phyloP scores from a whole-genome alignment of 2,797 vertebrate genomes.

The Intellagama lesueurii region DNA sequence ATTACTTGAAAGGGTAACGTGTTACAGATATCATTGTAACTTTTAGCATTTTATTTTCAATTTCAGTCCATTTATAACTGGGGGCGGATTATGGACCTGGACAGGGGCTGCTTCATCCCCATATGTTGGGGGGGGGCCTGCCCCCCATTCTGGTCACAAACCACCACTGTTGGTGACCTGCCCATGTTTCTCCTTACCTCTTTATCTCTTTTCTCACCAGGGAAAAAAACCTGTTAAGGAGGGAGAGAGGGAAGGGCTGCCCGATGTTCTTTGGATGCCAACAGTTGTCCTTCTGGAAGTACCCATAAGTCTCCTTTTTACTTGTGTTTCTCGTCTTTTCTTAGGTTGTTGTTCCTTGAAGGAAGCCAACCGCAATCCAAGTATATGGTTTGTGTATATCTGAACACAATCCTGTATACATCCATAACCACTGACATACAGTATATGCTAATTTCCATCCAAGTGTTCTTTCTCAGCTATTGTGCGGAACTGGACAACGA shows the following conservation, averaged over 20 bases:
- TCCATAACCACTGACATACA: neutral
- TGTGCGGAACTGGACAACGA: neutral
- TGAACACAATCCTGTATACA: neutral
- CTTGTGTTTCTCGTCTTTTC: neutral
- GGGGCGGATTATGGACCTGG: too few species aligned
- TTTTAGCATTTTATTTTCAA: too few species aligned
- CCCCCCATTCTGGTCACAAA: too few species aligned
- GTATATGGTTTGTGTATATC: neutral
- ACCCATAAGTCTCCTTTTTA: neutral
- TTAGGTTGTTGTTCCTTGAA: neutral
- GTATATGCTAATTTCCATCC: neutral
- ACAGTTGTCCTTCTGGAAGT: neutral
- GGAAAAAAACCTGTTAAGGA: neutral
- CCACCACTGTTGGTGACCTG: too few species aligned
- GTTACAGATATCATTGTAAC: too few species aligned
- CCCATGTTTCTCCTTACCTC: neutral
- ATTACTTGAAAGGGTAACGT: too few species aligned
- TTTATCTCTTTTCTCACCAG: neutral
- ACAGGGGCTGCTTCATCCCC: too few species aligned
- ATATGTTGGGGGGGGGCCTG: too few species aligned
- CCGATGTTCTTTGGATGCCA: neutral
- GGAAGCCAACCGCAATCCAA: neutral
- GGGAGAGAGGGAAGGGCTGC: neutral
- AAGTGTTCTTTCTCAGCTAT: neutral
- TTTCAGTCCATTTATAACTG: too few species aligned